Evolutionary conservation across 2,113 vertebrate species (phyloP).

Genomic region (Cavia porcellus): DNA sequence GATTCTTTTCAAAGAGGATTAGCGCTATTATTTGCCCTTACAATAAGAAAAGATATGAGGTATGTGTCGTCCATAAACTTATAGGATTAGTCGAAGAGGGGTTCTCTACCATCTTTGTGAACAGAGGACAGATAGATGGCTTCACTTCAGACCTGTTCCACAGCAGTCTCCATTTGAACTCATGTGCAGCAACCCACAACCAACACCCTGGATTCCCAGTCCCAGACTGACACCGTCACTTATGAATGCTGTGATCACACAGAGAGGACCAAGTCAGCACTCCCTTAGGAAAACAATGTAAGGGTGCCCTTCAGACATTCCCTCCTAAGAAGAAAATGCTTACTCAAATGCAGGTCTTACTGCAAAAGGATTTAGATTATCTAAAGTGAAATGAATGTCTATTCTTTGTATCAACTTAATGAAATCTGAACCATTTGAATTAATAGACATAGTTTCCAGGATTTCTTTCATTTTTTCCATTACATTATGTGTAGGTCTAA

Average conservation of each 20-base stretch:
- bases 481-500: not conserved
- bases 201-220: not conserved
- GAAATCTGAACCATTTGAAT: not conserved
- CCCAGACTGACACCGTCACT: not conserved
- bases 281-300: not conserved
- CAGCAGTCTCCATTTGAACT: conserved; percentile 72
- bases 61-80: conserved; percentile 63
- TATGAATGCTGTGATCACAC: not conserved
- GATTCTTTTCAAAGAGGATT: conserved; percentile 76
- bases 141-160: conserved; percentile 76
- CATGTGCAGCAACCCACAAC: not conserved
- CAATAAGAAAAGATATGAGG: conserved; percentile 60
- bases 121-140: conserved; percentile 64
- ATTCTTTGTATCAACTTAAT: not conserved
- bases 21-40: not conserved
- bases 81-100: conserved; percentile 53
- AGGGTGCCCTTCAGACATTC: not conserved
- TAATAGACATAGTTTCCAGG: not conserved
- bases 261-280: not conserved
- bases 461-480: not conserved
- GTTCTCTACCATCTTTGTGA: conserved; percentile 71
- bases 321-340: not conserved
- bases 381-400: not conserved
- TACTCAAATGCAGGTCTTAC: not conserved
- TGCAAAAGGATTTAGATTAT: not conserved